These are phyloP conservation scores for Andinoacara biseriatus DNA, from an alignment of 2,113 vertebrate genomes.

Conservation along the genomic window DNA sequence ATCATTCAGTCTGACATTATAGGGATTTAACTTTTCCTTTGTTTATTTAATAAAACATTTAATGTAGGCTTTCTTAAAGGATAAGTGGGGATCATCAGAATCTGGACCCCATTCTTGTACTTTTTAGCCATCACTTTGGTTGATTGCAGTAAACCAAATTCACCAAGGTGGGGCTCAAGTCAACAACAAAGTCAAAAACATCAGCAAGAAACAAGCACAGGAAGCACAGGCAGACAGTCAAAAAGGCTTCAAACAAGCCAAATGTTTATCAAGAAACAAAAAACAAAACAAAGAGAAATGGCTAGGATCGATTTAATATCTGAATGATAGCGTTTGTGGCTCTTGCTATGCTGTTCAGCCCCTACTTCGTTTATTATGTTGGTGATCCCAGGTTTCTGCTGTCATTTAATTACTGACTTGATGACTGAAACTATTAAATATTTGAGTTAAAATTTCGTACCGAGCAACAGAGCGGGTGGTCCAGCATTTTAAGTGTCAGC, in stretches of 20 bases:
- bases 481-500: background rate
- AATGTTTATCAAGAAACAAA: background rate
- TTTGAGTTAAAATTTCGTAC: background rate
- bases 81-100: background rate
- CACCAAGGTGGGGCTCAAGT: background rate
- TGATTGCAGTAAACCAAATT: background rate
- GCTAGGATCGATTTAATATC: background rate
- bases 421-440: background rate
- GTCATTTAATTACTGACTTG: background rate
- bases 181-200: background rate
- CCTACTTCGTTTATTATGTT: background rate
- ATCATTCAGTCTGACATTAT: constrained; percentile 19
- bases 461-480: background rate
- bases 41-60: background rate
- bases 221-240: background rate
- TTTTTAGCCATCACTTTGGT: background rate
- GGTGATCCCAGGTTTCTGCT: background rate
- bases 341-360: background rate
- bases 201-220: background rate
- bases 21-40: constrained; percentile 16
- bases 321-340: background rate
- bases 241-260: background rate
- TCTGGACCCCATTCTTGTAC: background rate
- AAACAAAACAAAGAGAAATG: background rate
- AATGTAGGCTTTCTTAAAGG: background rate